phyloP scores from a whole-genome alignment of 2,888 invertebrate species.

The Papilio protenor region DNA sequence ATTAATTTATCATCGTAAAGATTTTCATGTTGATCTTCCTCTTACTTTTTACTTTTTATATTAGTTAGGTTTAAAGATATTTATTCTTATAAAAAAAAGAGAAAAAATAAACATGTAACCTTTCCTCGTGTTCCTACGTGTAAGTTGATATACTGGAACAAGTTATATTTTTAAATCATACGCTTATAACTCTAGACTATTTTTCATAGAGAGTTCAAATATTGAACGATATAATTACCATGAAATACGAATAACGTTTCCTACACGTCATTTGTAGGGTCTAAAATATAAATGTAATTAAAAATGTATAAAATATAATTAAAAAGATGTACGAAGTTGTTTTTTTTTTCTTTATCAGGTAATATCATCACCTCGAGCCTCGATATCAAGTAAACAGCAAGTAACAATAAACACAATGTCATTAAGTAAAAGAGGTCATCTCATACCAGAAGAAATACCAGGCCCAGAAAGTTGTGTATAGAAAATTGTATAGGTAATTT shows the following conservation, averaged over 20 bases:
- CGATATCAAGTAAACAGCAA: conserved; percentile 62
- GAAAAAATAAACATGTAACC: no score
- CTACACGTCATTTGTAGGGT: no score
- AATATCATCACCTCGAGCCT: conserved; percentile 62
- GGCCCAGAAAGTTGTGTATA: conserved; percentile 83
- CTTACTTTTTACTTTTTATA: no score
- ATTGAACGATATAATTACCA: not conserved
- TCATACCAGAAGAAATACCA: conserved; percentile 80
- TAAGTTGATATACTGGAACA: no score
- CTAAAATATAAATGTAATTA: no score
- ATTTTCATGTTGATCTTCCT: no score
- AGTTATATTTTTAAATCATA: not conserved
- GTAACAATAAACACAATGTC: conserved; percentile 63
- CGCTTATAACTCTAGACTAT: not conserved
- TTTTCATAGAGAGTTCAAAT: not conserved
- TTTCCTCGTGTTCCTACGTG: no score
- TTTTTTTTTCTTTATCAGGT: conserved; percentile 57
- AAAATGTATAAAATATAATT: no score
- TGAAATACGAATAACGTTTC: no score
- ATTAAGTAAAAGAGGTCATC: conserved; percentile 76
- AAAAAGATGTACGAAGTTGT: conserved; percentile 21
- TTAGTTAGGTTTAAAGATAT: no score
- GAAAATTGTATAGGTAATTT: conserved; percentile 52
- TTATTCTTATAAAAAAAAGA: no score
- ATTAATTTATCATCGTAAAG: no score